Evolutionary conservation across 2,113 vertebrate species (phyloP), one percentile per base, ranked within the genome.

Genomic region (Hippocampus abdominalis): DNA sequence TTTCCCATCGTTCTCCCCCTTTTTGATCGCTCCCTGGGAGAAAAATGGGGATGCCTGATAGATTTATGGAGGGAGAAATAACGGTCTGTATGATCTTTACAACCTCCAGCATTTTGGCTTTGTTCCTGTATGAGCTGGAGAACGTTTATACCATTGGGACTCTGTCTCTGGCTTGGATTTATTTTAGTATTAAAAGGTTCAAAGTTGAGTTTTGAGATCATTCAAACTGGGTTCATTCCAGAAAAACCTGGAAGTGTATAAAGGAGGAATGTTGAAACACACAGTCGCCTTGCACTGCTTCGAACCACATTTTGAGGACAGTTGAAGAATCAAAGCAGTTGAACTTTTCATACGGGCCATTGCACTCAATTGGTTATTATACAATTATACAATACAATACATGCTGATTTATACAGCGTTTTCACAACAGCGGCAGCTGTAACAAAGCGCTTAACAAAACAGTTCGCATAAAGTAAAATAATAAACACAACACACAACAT

Each of bases 1-100:
- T 21, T 11, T 4, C 40, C 56, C 66, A 69, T 59, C 65, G 7
- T 36, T 64, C 2, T 36, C 44, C 60, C 12, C 46, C 60, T 71
- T 68, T 23, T 5, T 61, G 76, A 49, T 73, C 18, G 36, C 49
- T 65, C 46, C 67, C 48, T 21, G 11, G 42, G 62, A 69, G 71
- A 64, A 62, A 67, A 71, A 69, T 36, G 7, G 11, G 2, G 21
- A 18, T 64, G 63, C 36, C 69, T 15, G 70, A 73, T 64, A 66
- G 67, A 76, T 75, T 80, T 56, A 77, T 72, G 48, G 69, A 62
- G 53, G 54, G 63, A 15, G 29, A 71, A 32, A 64, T 62, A 42
- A 60, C 48, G 53, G 44, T 29, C 62, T 67, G 5, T 16, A 62
- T 29, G 70, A 76, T 56, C 69, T 73, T 71, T 65, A 57, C 60